Percentiles rank a stretch among this genome's conserved stretches.
These are phyloP conservation scores for Pungitius pungitius DNA, from an alignment of 2,113 vertebrate genomes.

Conservation along the genomic window DNA sequence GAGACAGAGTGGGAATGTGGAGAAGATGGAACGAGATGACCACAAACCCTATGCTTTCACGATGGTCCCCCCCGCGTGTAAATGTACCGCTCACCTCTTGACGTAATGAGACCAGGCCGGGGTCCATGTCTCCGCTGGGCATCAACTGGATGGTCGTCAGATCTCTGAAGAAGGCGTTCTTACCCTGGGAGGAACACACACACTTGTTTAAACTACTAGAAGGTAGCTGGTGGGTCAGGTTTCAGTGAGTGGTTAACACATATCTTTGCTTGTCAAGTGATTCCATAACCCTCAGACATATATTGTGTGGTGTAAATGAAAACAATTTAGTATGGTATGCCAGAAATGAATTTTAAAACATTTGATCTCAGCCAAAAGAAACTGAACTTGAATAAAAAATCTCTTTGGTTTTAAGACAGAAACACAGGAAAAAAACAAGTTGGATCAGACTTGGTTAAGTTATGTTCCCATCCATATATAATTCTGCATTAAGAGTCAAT, in stretches of 20 bases:
- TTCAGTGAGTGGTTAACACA: too few relatives aligned
- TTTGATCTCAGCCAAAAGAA: too few relatives aligned
- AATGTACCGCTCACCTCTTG: conserved; percentile 84
- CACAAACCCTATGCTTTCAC: not conserved
- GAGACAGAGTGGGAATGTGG: not conserved
- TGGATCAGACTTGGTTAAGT: not conserved
- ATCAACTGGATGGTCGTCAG: conserved; percentile 94
- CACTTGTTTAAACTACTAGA: too few relatives aligned
- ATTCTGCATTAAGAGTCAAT: not conserved
- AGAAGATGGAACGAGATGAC: not conserved
- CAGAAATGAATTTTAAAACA: not conserved
- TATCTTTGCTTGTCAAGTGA: too few relatives aligned
- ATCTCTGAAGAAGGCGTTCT: conserved; percentile 98
- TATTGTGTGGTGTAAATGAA: not conserved
- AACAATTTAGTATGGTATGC: not conserved
- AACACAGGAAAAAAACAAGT: not conserved
- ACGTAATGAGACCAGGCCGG: conserved; percentile 83
- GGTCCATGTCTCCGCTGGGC: conserved; percentile 93
- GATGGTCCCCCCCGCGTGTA: not conserved
- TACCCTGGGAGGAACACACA: conserved; percentile 81
- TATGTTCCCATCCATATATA: not conserved
- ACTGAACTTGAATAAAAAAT: too few relatives aligned
- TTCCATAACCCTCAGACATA: too few relatives aligned
- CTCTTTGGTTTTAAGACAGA: not conserved
- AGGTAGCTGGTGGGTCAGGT: too few relatives aligned